Base-by-base conservation (phyloP, 2,797 vertebrate species). In the Loriculus beryllinus region DNA sequence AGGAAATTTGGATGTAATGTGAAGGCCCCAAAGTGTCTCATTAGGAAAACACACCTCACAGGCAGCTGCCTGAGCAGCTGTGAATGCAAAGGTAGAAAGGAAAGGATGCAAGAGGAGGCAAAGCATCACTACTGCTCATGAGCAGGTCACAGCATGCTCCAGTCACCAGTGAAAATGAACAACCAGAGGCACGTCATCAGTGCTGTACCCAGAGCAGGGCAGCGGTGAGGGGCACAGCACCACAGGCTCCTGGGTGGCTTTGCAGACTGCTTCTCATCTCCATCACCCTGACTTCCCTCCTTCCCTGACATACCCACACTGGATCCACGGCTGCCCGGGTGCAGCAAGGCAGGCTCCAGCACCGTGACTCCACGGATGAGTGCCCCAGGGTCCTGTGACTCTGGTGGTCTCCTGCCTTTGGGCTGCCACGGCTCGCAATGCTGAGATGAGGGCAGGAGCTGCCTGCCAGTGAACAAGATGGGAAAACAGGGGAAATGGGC, bases 1-100 rank as follows among this genome's bases (percentile, higher is more conserved):
- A 82, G 48, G 52, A 81, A 93, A 89, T 89, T 35, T 85, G 60
- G 89, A 82, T 52, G 29, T 25, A 40, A 67, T 79, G 29, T 84
- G 40, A 91, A 86, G 51, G 68, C 33, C 71, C 54, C 0, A 0
- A 79, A 82, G 40, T n/a, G 47, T 40, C 75, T 92, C 0, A 0
- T 65, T 92, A 92, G 76, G 68, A 80, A 85, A 89, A 69, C 26
- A 64, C 39, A 54, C 22, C 42, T 11, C 31, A 33, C 2, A 0
- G 59, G 47, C 59, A 68, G 35, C 51, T 20, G 28, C 6, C 49
- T 47, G 51, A 79, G 3, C 78, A 59, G 69, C 28, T 29, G 2
- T 3, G 26, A 39, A 18, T n/a, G 69, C n/a, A 51, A 42, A 60
- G n/a, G 72, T 48, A 65, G 31, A 14, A 60, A 62, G 62, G 22